Evolutionary conservation across 2,797 vertebrate species (phyloP).

Genomic region (Chaunax sp.): DNA sequence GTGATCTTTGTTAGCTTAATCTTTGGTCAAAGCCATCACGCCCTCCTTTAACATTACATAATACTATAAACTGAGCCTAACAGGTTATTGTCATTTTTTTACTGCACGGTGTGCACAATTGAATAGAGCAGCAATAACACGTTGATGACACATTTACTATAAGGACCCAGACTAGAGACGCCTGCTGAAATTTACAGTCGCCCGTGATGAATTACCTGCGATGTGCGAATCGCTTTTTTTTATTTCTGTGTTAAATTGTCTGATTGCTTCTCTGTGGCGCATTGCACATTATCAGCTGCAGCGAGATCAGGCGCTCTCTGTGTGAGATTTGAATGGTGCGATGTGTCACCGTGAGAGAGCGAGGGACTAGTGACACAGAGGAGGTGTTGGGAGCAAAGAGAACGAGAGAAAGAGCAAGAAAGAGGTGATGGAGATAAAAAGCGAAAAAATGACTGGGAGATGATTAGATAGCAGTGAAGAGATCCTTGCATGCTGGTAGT

Average conservation of each 20-base stretch:
- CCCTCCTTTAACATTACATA: slow-evolving; percentile 25
- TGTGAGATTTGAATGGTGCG: slow-evolving; percentile 63
- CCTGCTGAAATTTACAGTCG: slow-evolving; percentile 54
- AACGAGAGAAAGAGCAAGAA: slow-evolving; percentile 39
- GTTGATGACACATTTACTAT: slow-evolving; percentile 17
- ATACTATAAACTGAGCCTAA: slow-evolving; percentile 10
- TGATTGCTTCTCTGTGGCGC: slow-evolving; percentile 74
- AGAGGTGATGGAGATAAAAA: slow-evolving; percentile 36
- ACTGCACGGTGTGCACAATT: slow-evolving; percentile 10
- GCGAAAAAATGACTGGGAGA: slow-evolving; percentile 33
- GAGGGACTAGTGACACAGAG: slow-evolving; percentile 46
- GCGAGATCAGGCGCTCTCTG: slow-evolving; percentile 60
- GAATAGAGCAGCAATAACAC: slow-evolving; percentile 12
- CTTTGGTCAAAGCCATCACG: slow-evolving; percentile 6
- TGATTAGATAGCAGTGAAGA: slow-evolving; percentile 43
- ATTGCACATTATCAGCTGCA: slow-evolving; percentile 75
- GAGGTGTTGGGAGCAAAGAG: slow-evolving; percentile 49
- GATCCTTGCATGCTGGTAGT: slow-evolving; percentile 29
- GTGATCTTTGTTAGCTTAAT: slow-evolving; percentile 26
- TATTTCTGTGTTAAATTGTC: slow-evolving; percentile 74
- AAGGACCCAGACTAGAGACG: slow-evolving; percentile 27
- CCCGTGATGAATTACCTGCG: slow-evolving; percentile 66
- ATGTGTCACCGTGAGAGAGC: slow-evolving; percentile 65
- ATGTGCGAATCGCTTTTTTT: slow-evolving; percentile 66
- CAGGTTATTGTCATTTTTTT: slow-evolving; percentile 4